Evolutionary conservation across 2,797 vertebrate genomes (phyloP).

Genomic region (Trichosurus vulpecula): DNA sequence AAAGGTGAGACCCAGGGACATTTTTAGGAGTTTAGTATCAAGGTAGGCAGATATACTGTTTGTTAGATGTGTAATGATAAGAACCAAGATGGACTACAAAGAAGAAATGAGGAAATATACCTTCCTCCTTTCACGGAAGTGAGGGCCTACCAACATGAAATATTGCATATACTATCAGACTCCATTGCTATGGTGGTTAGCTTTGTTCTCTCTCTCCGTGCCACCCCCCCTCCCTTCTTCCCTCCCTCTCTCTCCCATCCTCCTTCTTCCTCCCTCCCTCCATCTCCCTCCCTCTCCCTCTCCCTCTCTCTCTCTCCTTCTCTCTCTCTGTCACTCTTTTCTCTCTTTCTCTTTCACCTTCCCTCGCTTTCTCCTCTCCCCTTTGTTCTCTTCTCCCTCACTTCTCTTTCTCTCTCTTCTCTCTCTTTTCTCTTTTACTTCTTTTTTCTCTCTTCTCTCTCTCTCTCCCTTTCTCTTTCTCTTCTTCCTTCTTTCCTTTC

Average conservation of each 20-base stretch:
- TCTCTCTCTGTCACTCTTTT: background rate
- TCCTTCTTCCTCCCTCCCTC: background rate
- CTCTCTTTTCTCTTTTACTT: too few relatives aligned
- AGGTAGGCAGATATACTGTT: too few relatives aligned
- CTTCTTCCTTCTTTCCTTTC: background rate
- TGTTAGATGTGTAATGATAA: background rate
- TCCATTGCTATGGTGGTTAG: background rate
- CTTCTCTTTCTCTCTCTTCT: background rate
- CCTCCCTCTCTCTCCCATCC: background rate
- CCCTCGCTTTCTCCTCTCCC: background rate
- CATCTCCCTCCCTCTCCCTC: background rate
- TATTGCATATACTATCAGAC: background rate
- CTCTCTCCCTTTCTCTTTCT: too few relatives aligned
- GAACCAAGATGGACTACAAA: background rate
- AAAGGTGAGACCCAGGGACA: background rate
- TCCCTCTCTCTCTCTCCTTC: background rate
- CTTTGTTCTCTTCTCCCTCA: background rate
- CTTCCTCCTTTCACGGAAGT: background rate
- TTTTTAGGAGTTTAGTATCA: background rate
- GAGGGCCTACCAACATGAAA: background rate
- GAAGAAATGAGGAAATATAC: background rate
- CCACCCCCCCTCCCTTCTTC: too few relatives aligned
- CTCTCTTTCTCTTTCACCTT: background rate
- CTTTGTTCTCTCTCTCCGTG: background rate
- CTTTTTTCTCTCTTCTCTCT: too few relatives aligned